Percentiles rank a stretch among this genome's conserved stretches.
Conservation (phyloP, 2,888 invertebrate species). For the Achlya flavicornis region DNA sequence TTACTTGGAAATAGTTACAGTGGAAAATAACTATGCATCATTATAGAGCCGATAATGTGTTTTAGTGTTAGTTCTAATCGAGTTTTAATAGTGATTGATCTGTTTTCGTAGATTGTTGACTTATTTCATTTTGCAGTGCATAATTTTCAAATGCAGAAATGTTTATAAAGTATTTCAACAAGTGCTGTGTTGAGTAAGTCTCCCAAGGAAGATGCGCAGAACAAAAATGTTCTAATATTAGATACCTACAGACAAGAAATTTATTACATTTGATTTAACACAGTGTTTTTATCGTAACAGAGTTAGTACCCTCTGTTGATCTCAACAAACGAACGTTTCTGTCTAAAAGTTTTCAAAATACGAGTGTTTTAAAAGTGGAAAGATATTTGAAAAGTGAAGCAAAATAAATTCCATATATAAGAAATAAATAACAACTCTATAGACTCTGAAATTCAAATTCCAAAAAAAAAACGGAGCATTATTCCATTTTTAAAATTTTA, state of each 20-base stretch:
- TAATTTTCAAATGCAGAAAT: neutral
- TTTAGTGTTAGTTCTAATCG: slow-evolving; percentile 34
- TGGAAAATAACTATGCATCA: slow-evolving; percentile 49
- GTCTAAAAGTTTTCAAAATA: neutral
- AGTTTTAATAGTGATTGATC: slow-evolving; percentile 28
- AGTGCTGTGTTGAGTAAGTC: slow-evolving; percentile 10
- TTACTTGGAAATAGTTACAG: slow-evolving; percentile 15
- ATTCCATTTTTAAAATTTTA: neutral
- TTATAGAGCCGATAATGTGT: slow-evolving; percentile 43
- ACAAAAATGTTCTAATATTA: slow-evolving; percentile 47
- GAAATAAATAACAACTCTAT: too few species aligned
- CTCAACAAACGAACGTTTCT: slow-evolving; percentile 23
- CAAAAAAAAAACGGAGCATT: neutral
- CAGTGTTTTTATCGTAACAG: slow-evolving; percentile 39
- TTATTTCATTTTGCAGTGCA: neutral
- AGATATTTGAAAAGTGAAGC: too few species aligned
- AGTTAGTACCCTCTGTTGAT: slow-evolving; percentile 28
- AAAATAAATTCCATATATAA: too few species aligned
- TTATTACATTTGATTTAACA: slow-evolving; percentile 50
- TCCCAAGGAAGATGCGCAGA: slow-evolving; percentile 24
- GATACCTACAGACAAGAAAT: slow-evolving; percentile 30
- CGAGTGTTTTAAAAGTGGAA: neutral
- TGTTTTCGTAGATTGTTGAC: slow-evolving; percentile 10
- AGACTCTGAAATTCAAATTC: too few species aligned
- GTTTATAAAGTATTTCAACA: slow-evolving; percentile 4